Base-by-base conservation (phyloP, 2,888 invertebrate species). In the Tachina fera region DNA sequence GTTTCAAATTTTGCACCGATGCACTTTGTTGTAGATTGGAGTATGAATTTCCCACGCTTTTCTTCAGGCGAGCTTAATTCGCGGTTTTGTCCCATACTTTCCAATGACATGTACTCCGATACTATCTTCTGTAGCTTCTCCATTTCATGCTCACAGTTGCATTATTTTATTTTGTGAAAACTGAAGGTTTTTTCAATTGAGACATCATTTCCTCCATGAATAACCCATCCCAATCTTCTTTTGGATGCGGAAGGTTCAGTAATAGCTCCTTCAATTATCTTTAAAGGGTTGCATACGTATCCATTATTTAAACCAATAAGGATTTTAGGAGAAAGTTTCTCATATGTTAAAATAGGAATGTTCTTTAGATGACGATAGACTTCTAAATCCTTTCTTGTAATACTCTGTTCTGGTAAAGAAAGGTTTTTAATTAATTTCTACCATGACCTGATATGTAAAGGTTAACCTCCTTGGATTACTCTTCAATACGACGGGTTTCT, bases 261-360 rank as follows among this genome's bases (percentile, higher is more conserved):
- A 47, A 47, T 47, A 47, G 47, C 47, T 22, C 22, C 1, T 47
- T 47, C 14, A 5, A 47, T 11, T 47, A 47, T 13, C 13, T 5
- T 10, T 13, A 47, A 47, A 22, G 53, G 10, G 19, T 53, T 53
- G 9, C 19, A 53, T 53, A 53, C 53, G 9, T 19, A 19, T 53
- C 53, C 53, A 19, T 53, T 53, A 16, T 53, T 53, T 53, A 53
- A 53, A 53, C 53, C 53, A 53, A 53, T 53, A 53, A 53, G 19
- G 14, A 22, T 22, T 22, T 22, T 22, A 22, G 22, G 22, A 22
- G 22, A 22, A 22, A 22, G 1, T 22, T 22, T n/a, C n/a, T n/a
- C n/a, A 22, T 22, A 22, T 22, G 3, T 22, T 2, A 3, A 3
- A 22, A 22, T 22, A 22, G 22, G 22, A 22, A 22, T 22, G 3